These are phyloP conservation scores for Tuta absoluta DNA, from an alignment of 2,888 invertebrate species.

Conservation along the genomic window DNA sequence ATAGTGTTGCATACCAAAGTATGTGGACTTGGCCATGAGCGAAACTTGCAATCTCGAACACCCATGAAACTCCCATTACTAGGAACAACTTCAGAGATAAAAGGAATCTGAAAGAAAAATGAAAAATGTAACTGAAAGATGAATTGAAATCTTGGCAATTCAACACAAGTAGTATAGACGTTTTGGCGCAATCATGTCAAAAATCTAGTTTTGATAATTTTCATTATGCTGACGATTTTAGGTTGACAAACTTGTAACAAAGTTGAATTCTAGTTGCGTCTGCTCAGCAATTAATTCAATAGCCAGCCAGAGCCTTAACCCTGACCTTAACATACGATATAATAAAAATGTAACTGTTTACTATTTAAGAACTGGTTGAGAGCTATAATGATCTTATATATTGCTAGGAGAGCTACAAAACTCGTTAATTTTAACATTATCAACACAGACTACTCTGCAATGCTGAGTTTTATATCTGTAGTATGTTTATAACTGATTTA, in stretches of 20 bases:
- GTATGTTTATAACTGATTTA: too few species aligned
- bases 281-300: not conserved
- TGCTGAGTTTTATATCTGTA: not conserved
- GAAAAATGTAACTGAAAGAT: constrained; percentile 2
- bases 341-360: not conserved
- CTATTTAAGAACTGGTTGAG: not conserved
- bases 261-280: not conserved
- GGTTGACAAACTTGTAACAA: too few species aligned
- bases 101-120: constrained; percentile 72
- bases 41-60: constrained; percentile 83
- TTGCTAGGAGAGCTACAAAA: not conserved
- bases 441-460: not conserved
- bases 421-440: not conserved
- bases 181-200: too few species aligned
- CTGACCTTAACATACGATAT: not conserved
- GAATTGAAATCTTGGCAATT: not conserved
- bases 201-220: too few species aligned
- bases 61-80: constrained; percentile 87
- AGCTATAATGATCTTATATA: too few species aligned
- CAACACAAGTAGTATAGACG: too few species aligned
- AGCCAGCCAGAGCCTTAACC: not conserved
- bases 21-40: constrained; percentile 67
- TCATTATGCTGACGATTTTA: too few species aligned
- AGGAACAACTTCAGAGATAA: constrained; percentile 84
- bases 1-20: constrained; percentile 58